Conservation (phyloP, 2,888 invertebrate genomes). For the Pachydiplax longipennis region DNA sequence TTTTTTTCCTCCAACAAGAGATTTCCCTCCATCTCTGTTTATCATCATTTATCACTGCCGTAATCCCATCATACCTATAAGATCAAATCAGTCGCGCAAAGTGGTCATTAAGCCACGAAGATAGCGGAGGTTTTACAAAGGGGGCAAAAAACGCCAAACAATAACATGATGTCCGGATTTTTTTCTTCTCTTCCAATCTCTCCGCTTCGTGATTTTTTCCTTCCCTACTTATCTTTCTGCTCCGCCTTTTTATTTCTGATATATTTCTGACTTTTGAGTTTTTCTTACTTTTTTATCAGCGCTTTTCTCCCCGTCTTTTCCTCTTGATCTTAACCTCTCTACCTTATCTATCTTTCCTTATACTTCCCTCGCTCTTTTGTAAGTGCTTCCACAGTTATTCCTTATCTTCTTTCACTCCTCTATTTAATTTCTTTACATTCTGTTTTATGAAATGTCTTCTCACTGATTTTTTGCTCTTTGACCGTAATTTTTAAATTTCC, state of each 20-base stretch:
- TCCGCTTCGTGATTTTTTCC: not conserved
- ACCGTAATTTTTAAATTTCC: no score
- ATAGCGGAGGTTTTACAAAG: not conserved
- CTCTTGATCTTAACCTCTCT: not conserved
- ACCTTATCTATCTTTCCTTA: not conserved
- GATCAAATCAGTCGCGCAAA: not conserved
- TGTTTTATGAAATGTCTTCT: no score
- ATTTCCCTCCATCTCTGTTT: not conserved
- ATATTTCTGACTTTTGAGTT: no score
- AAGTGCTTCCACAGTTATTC: not conserved
- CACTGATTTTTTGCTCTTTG: no score
- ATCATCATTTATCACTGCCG: slow-evolving; percentile 13
- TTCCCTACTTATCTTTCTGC: not conserved
- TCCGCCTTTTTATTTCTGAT: not conserved
- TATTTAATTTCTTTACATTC: not conserved
- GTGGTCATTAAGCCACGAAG: not conserved
- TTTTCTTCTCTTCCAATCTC: not conserved
- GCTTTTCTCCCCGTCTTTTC: not conserved
- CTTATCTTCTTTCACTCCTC: not conserved
- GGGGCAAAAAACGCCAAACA: not conserved
- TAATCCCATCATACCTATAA: not conserved
- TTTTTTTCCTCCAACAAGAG: not conserved
- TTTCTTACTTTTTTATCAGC: not conserved
- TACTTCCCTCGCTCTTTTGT: not conserved
- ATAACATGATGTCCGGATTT: not conserved